phyloP scores from a whole-genome alignment of 2,888 invertebrate species.

The Adelognathus sp. region DNA sequence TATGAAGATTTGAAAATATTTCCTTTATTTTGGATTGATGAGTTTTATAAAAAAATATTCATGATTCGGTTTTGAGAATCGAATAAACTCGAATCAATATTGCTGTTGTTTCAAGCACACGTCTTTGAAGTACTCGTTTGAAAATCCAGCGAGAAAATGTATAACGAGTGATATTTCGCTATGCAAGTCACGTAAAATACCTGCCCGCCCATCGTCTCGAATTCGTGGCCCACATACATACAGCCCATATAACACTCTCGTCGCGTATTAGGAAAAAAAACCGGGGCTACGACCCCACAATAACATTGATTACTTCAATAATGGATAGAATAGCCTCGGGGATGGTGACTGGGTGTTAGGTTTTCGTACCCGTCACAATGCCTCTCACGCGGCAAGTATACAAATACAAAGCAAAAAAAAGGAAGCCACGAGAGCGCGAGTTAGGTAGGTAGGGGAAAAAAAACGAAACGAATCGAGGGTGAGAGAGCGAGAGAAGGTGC shows the following conservation, averaged over 20 bases:
- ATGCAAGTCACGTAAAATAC: slow-evolving; percentile 43
- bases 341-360: slow-evolving; percentile 78
- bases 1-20: too few relatives aligned
- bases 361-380: slow-evolving; percentile 76
- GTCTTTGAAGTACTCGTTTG: not conserved
- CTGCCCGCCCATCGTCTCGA: slow-evolving; percentile 64
- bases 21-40: too few relatives aligned
- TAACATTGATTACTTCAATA: slow-evolving; percentile 80
- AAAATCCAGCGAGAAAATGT: not conserved
- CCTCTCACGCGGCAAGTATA: slow-evolving; percentile 77
- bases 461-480: slow-evolving; percentile 52
- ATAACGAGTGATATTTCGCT: not conserved
- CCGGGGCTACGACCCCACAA: slow-evolving; percentile 71
- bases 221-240: slow-evolving; percentile 64
- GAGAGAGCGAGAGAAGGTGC: slow-evolving; percentile 31
- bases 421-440: slow-evolving; percentile 16
- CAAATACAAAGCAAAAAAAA: slow-evolving; percentile 73
- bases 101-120: not conserved
- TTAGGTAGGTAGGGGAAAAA: slow-evolving; percentile 42
- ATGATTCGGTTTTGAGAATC: too few relatives aligned
- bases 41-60: too few relatives aligned
- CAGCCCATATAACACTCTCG: slow-evolving; percentile 68
- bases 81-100: too few relatives aligned
- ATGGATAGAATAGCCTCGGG: slow-evolving; percentile 78
- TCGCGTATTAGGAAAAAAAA: slow-evolving; percentile 43